A percentile compares a stretch with the other conserved stretches of the same genome.
Evolutionary conservation across 2,113 vertebrate genomes (phyloP).

Genomic region (Cardinalis cardinalis): DNA sequence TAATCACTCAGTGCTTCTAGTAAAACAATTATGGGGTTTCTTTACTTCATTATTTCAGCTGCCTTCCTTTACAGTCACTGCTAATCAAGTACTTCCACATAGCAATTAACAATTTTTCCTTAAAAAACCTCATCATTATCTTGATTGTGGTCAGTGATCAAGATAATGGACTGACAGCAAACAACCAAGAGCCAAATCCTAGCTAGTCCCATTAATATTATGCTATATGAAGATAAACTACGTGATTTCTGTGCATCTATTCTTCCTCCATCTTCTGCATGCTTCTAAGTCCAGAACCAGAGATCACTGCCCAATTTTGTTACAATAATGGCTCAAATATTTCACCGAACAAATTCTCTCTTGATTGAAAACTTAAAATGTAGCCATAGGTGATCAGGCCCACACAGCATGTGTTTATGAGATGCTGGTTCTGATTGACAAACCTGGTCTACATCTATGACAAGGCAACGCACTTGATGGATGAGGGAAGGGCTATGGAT

Average conservation of each 20-base stretch:
- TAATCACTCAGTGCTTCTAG: neutral
- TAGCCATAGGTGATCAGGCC: no score
- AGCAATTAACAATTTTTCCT: neutral
- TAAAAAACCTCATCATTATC: neutral
- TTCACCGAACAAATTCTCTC: neutral
- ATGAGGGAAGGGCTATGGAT: neutral
- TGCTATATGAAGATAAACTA: neutral
- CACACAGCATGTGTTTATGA: neutral
- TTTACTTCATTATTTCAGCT: neutral
- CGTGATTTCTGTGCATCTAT: neutral
- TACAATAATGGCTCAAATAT: neutral
- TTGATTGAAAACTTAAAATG: neutral
- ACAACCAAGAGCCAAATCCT: neutral
- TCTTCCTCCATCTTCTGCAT: neutral
- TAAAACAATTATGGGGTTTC: neutral
- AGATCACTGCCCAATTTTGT: neutral
- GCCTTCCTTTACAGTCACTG: neutral
- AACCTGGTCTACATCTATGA: neutral
- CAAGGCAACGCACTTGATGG: accelerated
- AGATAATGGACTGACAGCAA: neutral
- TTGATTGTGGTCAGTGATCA: accelerated
- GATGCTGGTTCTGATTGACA: neutral
- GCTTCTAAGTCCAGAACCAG: neutral
- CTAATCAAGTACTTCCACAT: neutral
- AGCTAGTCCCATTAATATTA: neutral